Base-by-base conservation (phyloP, 2,888 invertebrate species). In the Unio pictorum region DNA sequence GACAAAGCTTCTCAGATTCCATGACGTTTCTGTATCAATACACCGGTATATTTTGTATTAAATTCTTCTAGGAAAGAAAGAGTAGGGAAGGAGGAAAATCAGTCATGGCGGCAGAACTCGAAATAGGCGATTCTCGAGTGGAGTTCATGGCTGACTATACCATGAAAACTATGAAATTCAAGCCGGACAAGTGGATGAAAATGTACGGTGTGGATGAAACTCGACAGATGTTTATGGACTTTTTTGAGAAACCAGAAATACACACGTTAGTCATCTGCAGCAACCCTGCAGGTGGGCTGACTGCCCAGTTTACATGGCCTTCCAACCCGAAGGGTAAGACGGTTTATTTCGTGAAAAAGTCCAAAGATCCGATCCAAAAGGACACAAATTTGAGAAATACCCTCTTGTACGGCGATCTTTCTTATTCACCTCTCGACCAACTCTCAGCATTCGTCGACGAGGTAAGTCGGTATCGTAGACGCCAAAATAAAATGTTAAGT, bases 181-280 rank as follows among this genome's bases (percentile, higher is more conserved):
- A 98, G 89, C 94, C 96, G 4, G 98, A 98, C 90, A 97, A 96
- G 93, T 98, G 97, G 96, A 92, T 93, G 80, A 93, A 97, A 73
- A 93, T 97, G 83, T 92, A 89, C 80, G 84, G 78, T 71, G 73
- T 88, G 15, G 90, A 90, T 69, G 90, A 90, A 71, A 87, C 84
- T 67, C 89, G 87, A 72, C 84, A 84, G 67, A 75, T 89, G 76
- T 85, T 89, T 56, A 74, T 88, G 75, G 90, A 90, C 69, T 90
- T 86, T 81, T 89, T 90, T 75, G 90, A 90, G 65, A 90, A 90
- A 68, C 67, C 81, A 45, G 90, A 90, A 20, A n/a, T 81, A 28
- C 75, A 66, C 26, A 75, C 84, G 23, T 69, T 90, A 18, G 66
- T 90, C 5, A 81, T 90, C 45, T 60, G 75, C 20, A 78, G 66